Base-by-base conservation (phyloP, 2,888 invertebrate genomes). In the Drosophila nigricruria region DNA sequence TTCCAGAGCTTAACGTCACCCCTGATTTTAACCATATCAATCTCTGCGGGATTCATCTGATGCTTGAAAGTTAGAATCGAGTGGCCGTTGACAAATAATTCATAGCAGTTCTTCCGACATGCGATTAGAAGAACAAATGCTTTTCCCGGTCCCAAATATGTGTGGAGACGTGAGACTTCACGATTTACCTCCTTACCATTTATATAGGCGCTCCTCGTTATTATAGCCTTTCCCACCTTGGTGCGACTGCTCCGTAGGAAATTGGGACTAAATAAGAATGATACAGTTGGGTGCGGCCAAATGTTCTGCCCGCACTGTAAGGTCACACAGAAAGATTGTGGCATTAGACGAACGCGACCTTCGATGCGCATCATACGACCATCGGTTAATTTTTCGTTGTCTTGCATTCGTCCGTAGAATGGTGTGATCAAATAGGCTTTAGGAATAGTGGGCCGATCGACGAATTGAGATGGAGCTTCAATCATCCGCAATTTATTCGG, bases 241-340 rank as follows among this genome's bases (percentile, higher is more conserved):
- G 73, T 80, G 5, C 69, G 68, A 20, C 62, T 76, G 18, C 49
- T 70, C 2, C 73, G 54, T 25, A 76, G 18, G 90, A 97, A 96
- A 80, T 96, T 94, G 12, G 96, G 95, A 93, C 96, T 96, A 76
- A 96, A 94, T 92, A 97, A 96, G 73, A 97, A 92, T 1, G 95
- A 94, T 58, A 97, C 94, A 78, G 94, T 94, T 12, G 96, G 95
- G 89, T 95, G 95, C 10, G 96, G 96, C 95, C 96, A 96, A 73
- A 95, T 93, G 75, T 94, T 93, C 56, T 94, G 92, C 5, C 93
- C 94, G 78, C 94, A 94, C 92, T 96, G 95, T 67, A 97, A 93
- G 91, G 96, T 96, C 50, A 97, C 93, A 57, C 94, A 94, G 91
- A 96, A 96, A 64, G 95, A 95, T 90, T 96, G 95, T 9, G 96